These are phyloP conservation scores for Stictocephala bisonia DNA, from an alignment of 2,888 invertebrate species.

Conservation along the genomic window DNA sequence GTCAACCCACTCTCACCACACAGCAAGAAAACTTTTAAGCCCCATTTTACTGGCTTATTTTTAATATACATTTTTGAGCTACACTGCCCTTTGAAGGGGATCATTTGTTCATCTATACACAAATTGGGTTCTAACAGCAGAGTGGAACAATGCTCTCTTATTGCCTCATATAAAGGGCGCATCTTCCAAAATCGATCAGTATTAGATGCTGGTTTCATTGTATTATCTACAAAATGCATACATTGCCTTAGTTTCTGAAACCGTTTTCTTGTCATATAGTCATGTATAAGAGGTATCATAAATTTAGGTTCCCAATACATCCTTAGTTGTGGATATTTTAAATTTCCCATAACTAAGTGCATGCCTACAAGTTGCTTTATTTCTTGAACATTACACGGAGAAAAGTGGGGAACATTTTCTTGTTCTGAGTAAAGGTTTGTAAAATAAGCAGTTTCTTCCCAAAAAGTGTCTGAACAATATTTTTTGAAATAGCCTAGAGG, in stretches of 20 bases:
- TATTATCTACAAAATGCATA: constrained; percentile 54
- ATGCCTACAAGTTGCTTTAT: constrained; percentile 55
- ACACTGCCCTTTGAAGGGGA: no score
- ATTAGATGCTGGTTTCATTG: constrained; percentile 6
- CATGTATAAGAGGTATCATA: constrained; percentile 49
- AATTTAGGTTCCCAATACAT: constrained; percentile 54
- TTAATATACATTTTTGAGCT: constrained; percentile 39
- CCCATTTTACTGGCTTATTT: constrained; percentile 41
- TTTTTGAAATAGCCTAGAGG: constrained; percentile 4
- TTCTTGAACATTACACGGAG: constrained; percentile 43
- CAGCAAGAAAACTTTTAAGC: constrained; percentile 43
- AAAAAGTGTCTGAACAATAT: constrained; percentile 6
- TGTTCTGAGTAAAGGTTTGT: constrained; percentile 14
- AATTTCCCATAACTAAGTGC: constrained; percentile 56
- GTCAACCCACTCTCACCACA: constrained; percentile 37
- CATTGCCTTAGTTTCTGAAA: constrained; percentile 55
- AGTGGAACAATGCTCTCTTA: constrained; percentile 19
- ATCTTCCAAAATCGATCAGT: constrained; percentile 44
- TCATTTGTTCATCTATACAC: no score
- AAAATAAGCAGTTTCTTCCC: background rate
- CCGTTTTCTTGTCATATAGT: constrained; percentile 53
- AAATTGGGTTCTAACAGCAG: constrained; percentile 24
- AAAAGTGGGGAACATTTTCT: constrained; percentile 21
- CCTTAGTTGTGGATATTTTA: constrained; percentile 54
- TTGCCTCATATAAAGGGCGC: constrained; percentile 22